phyloP scores from a whole-genome alignment of 2,888 invertebrate genomes.

The Hymenopus coronatus region DNA sequence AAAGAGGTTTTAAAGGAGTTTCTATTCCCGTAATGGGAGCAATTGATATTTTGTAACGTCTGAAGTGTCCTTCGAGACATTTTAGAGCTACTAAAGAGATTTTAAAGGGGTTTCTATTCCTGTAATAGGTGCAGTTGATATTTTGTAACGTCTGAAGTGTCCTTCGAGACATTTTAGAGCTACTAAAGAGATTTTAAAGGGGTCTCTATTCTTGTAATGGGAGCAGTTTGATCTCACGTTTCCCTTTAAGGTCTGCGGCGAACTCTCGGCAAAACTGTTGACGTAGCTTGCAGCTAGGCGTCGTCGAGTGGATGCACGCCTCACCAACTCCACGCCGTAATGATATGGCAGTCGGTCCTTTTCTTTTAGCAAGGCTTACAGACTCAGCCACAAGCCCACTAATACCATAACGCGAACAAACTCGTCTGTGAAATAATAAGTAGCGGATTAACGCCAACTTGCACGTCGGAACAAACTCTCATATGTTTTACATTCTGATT shows the following conservation, averaged over 20 bases:
- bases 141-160: too few species aligned
- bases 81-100: too few species aligned
- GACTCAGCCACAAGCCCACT: background rate
- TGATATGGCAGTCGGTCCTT: background rate
- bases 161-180: too few species aligned
- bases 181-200: too few species aligned
- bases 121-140: too few species aligned
- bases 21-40: too few species aligned
- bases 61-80: too few species aligned
- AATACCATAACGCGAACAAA: background rate
- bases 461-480: background rate
- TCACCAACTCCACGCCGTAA: background rate
- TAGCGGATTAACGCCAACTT: background rate
- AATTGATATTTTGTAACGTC: too few species aligned
- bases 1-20: too few species aligned
- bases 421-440: background rate
- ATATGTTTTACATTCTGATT: background rate
- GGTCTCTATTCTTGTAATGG: too few species aligned
- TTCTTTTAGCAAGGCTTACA: background rate
- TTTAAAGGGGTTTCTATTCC: too few species aligned
- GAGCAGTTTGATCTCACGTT: background rate
- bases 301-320: background rate
- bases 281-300: background rate
- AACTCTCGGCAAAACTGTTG: background rate
- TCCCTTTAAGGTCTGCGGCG: background rate